These are phyloP conservation scores for Pyrgilauda ruficollis DNA, from an alignment of 2,113 vertebrate species.

Conservation along the genomic window DNA sequence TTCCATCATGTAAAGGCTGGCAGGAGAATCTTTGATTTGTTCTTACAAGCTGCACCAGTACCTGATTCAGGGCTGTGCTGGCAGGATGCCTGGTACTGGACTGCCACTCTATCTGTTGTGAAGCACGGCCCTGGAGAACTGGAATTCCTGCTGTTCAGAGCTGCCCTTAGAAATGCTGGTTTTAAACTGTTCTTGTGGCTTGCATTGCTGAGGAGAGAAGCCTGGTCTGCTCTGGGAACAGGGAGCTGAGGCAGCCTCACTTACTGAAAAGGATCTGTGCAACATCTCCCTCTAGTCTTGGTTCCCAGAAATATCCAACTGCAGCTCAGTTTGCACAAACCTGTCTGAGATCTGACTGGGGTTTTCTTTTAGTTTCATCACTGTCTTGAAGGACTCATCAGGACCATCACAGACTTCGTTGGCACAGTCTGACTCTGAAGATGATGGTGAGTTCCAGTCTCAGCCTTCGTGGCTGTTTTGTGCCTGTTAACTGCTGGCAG, in stretches of 20 bases:
- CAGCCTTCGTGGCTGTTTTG: neutral
- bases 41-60: neutral
- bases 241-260: neutral
- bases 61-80: neutral
- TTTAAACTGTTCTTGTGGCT: neutral
- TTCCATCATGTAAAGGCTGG: neutral
- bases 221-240: neutral
- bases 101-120: neutral
- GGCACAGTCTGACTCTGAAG: neutral
- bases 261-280: neutral
- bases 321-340: neutral
- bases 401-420: neutral
- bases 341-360: neutral
- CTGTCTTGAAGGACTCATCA: neutral
- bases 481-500: neutral
- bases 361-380: slow-evolving; percentile 57
- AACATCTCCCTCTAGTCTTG: neutral
- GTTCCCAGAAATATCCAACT: neutral
- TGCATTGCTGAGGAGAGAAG: neutral
- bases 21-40: neutral
- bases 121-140: neutral
- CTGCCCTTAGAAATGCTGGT: neutral
- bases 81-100: neutral
- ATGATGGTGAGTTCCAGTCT: slow-evolving; percentile 57
- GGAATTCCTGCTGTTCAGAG: neutral